Evolutionary conservation across 2,797 vertebrate genomes (phyloP).

Genomic region (Rhinophrynus dorsalis): DNA sequence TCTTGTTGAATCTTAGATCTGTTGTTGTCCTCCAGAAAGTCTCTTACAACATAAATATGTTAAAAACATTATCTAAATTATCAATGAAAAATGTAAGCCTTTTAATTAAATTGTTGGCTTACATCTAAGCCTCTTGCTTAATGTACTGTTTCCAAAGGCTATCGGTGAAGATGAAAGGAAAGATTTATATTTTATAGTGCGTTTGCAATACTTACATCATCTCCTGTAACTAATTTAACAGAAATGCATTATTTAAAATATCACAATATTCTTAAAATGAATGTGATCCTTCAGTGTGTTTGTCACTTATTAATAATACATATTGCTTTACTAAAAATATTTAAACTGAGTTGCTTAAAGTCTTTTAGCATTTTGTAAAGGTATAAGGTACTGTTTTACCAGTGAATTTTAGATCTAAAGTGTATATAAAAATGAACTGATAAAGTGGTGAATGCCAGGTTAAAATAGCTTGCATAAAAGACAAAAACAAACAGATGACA

Average conservation of each 20-base stretch:
- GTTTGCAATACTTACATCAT: background rate
- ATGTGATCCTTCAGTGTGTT: too few relatives aligned
- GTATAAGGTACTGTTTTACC: too few relatives aligned
- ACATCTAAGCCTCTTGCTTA: slow-evolving; percentile 12
- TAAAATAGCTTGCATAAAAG: too few relatives aligned
- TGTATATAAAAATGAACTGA: too few relatives aligned
- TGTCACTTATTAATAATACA: too few relatives aligned
- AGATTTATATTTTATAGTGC: background rate
- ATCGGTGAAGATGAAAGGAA: slow-evolving; percentile 14
- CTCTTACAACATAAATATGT: background rate
- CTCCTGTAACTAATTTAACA: background rate
- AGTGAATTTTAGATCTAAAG: too few relatives aligned
- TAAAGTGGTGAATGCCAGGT: too few relatives aligned
- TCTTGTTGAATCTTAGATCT: background rate
- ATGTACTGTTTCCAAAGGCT: slow-evolving; percentile 15
- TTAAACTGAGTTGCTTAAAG: too few relatives aligned
- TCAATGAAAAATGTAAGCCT: slow-evolving; percentile 2
- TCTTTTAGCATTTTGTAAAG: too few relatives aligned
- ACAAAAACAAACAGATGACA: too few relatives aligned
- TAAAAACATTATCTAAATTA: background rate
- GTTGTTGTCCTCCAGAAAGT: background rate
- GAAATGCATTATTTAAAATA: slow-evolving; percentile 5
- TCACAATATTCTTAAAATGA: too few relatives aligned
- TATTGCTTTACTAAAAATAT: too few relatives aligned
- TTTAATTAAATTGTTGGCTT: slow-evolving; percentile 2